phyloP scores from a whole-genome alignment of 2,888 invertebrate species.

The Hetaerina titia region DNA sequence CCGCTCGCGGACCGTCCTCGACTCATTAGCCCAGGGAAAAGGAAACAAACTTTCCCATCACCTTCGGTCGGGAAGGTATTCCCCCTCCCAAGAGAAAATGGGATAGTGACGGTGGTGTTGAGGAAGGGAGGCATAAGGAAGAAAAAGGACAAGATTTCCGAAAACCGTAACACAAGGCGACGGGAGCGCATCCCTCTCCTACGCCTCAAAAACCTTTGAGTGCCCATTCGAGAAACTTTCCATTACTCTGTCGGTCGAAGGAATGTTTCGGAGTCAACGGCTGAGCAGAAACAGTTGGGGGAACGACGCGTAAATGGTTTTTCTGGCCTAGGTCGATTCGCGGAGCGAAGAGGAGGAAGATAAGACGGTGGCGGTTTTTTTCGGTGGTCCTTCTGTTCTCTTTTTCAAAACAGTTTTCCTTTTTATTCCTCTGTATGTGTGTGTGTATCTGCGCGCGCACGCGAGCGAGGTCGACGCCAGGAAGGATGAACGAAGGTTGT shows the following conservation, averaged over 20 bases:
- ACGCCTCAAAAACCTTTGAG: conserved; percentile 3
- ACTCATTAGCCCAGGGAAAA: not conserved
- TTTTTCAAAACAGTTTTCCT: not conserved
- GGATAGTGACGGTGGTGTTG: not conserved
- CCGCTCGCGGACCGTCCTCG: not conserved
- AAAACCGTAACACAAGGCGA: conserved; percentile 3
- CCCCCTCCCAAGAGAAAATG: not conserved
- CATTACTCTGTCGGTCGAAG: not conserved
- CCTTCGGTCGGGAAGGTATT: not conserved
- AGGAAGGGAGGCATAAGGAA: not conserved
- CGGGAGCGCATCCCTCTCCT: not conserved
- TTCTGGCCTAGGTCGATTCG: not conserved
- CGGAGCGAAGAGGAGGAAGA: not conserved
- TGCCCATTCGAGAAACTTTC: not conserved
- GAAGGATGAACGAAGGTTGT: not conserved
- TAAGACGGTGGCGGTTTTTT: not conserved
- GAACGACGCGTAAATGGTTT: not conserved
- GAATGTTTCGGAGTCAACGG: not conserved
- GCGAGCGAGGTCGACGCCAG: not conserved
- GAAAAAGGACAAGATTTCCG: not conserved
- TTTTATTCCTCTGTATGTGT: not conserved
- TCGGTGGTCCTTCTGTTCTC: not conserved
- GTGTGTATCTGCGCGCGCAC: not conserved
- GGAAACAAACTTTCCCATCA: not conserved
- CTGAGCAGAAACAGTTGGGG: not conserved